These are phyloP conservation scores for Gortyna flavago DNA, from an alignment of 2,888 invertebrate species.

Conservation along the genomic window DNA sequence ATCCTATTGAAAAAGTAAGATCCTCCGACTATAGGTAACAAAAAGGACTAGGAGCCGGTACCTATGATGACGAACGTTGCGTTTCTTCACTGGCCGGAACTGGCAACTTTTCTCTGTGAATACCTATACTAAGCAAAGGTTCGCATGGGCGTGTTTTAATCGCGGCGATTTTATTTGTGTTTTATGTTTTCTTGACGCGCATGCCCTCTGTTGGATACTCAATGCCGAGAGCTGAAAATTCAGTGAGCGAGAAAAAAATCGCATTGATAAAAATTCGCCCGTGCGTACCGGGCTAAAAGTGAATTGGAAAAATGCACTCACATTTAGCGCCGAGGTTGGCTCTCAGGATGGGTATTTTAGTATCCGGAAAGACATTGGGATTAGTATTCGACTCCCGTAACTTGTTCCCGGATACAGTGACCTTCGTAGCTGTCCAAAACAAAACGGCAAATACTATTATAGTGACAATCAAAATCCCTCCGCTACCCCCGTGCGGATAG, in stretches of 20 bases:
- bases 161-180: background rate
- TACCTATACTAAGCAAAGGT: background rate
- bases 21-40: background rate
- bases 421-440: slow-evolving; percentile 83
- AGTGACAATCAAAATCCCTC: slow-evolving; percentile 73
- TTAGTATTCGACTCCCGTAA: slow-evolving; percentile 56
- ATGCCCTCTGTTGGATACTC: background rate
- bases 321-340: slow-evolving; percentile 53
- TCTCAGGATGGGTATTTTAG: slow-evolving; percentile 56
- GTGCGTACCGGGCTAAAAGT: background rate
- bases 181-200: background rate
- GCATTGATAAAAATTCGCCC: background rate
- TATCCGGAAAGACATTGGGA: slow-evolving; percentile 57
- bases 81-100: background rate
- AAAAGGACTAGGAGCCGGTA: background rate
- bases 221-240: background rate
- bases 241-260: background rate
- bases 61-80: background rate
- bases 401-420: slow-evolving; percentile 60
- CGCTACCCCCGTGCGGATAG: slow-evolving; percentile 61
- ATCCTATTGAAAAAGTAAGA: background rate
- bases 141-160: background rate
- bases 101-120: background rate
- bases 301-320: slow-evolving; percentile 53
- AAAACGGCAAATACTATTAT: slow-evolving; percentile 82